Evolutionary conservation across 2,797 vertebrate genomes (phyloP).

Genomic region (Cichlasoma orientale): DNA sequence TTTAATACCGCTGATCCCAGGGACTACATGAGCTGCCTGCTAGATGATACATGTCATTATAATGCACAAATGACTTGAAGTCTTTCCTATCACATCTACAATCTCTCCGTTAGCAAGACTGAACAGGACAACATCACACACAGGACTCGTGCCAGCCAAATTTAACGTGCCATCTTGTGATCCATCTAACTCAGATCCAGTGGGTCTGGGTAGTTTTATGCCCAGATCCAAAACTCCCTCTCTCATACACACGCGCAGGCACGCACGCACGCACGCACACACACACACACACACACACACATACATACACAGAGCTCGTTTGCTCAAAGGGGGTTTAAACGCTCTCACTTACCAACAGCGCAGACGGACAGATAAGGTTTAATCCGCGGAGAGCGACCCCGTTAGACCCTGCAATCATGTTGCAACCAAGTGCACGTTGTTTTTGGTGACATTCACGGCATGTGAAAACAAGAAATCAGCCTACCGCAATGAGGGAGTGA

Average conservation of each 20-base stretch:
- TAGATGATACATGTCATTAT: not conserved
- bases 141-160: not conserved
- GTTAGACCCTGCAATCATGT: constrained; percentile 34
- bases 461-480: not conserved
- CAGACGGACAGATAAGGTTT: constrained; percentile 26
- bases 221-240: not conserved
- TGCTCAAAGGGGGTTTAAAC: not conserved
- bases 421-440: constrained; percentile 51
- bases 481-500: not conserved
- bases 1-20: not conserved
- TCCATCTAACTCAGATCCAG: constrained; percentile 1
- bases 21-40: not conserved
- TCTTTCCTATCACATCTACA: not conserved
- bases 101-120: not conserved
- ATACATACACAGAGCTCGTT: not conserved
- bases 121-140: not conserved
- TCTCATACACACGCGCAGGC: not conserved
- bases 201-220: not conserved
- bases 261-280: not conserved
- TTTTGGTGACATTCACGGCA: constrained; percentile 13
- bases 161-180: constrained; percentile 15
- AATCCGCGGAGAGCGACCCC: constrained; percentile 28
- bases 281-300: not conserved
- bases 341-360: constrained; percentile 53
- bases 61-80: not conserved